phyloP scores from a whole-genome alignment of 2,888 invertebrate genomes.

The Calameuta pallipes region DNA sequence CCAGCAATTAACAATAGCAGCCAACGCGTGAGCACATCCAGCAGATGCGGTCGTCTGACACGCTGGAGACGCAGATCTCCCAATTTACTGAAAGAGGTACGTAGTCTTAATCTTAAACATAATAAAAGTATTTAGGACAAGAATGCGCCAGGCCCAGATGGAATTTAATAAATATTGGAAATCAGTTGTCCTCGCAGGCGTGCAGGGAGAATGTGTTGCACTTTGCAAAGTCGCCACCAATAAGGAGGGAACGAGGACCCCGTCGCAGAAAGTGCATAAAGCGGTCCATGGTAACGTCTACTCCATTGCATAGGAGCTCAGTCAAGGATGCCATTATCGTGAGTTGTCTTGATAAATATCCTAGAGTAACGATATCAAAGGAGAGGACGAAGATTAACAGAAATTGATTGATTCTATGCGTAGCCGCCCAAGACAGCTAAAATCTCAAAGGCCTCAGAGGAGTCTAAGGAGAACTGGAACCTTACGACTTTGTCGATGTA shows the following conservation, averaged over 20 bases:
- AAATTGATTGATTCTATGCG: background rate
- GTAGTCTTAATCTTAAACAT: background rate
- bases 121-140: background rate
- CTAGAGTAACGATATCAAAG: background rate
- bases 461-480: conserved; percentile 63
- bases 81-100: conserved; percentile 59
- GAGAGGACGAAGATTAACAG: background rate
- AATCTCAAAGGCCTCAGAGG: conserved; percentile 53
- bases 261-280: conserved; percentile 63
- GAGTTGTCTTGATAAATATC: conserved; percentile 26
- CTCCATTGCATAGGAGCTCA: conserved; percentile 54
- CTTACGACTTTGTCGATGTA: conserved; percentile 48
- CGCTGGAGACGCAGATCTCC: conserved; percentile 60
- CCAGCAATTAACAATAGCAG: conserved; percentile 53
- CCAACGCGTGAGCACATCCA: conserved; percentile 55
- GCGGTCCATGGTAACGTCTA: conserved; percentile 61
- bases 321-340: conserved; percentile 56
- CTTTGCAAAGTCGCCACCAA: conserved; percentile 59
- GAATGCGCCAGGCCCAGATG: background rate
- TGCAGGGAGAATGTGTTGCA: conserved; percentile 64
- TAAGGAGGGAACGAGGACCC: conserved; percentile 56
- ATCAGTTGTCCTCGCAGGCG: conserved; percentile 45
- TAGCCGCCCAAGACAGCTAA: conserved; percentile 49
- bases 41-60: conserved; percentile 56
- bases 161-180: background rate